phyloP scores from a whole-genome alignment of 1,140 invertebrate species.

The Neodiprion pinetum region DNA sequence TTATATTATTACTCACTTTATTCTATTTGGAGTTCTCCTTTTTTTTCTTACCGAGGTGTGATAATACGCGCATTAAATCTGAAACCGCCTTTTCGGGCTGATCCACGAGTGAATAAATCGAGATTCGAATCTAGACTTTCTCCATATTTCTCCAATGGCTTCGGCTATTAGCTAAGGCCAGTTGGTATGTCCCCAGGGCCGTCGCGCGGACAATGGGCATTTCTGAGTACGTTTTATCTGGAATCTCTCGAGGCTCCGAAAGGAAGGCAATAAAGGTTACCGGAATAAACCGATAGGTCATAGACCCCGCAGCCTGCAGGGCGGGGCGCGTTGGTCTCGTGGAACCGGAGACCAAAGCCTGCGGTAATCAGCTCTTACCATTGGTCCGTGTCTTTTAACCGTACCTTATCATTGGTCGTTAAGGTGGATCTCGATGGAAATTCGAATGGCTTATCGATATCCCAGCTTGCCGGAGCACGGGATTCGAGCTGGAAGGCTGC shows the following conservation, averaged over 20 bases:
- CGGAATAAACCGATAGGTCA: constrained; percentile 15
- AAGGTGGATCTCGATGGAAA: constrained; percentile 25
- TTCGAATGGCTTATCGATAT: constrained; percentile 45
- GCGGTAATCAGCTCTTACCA: constrained; percentile 24
- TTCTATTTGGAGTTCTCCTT: no score
- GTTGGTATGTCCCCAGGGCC: not conserved
- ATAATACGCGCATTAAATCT: no score
- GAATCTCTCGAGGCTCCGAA: constrained; percentile 12
- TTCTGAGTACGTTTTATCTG: constrained; percentile 8
- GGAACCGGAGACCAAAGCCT: constrained; percentile 19
- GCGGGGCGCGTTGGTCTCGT: constrained; percentile 22
- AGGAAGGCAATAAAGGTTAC: constrained; percentile 20
- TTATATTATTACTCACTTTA: no score
- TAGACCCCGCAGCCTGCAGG: constrained; percentile 17
- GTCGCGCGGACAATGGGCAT: constrained; percentile 1
- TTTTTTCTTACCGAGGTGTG: no score
- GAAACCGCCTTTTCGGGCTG: not conserved
- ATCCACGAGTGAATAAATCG: not conserved
- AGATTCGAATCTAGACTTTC: not conserved
- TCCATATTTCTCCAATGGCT: not conserved
- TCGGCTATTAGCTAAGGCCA: not conserved
- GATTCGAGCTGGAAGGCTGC: constrained; percentile 22
- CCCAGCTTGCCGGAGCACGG: constrained; percentile 7
- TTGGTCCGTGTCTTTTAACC: constrained; percentile 34
- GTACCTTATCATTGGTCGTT: constrained; percentile 35